A percentile compares a stretch with the other conserved stretches of the same genome.
These are phyloP conservation scores for Tigriopus californicus DNA, from an alignment of 2,888 invertebrate species.

Conservation along the genomic window DNA sequence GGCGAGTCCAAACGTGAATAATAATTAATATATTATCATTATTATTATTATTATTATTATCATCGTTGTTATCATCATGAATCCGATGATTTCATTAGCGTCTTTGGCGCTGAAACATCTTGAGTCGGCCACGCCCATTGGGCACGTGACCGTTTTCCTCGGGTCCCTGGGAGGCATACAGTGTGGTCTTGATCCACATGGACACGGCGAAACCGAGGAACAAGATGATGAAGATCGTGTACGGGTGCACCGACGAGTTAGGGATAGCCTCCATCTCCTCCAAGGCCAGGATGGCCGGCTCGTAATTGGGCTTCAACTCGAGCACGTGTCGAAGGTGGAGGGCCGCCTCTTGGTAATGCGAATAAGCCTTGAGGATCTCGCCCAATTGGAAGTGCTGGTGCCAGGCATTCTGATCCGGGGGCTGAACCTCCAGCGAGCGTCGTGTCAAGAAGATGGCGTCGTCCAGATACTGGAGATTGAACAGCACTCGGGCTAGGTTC, in stretches of 20 bases:
- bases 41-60: too few relatives aligned
- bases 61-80: too few relatives aligned
- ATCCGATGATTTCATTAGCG: too few relatives aligned
- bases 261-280: constrained; percentile 64
- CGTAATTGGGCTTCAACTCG: constrained; percentile 64
- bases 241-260: constrained; percentile 58
- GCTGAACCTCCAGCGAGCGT: constrained; percentile 61
- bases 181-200: constrained; percentile 7
- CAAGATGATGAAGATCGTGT: constrained; percentile 67
- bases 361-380: constrained; percentile 75
- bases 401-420: constrained; percentile 69
- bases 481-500: constrained; percentile 61
- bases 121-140: too few relatives aligned
- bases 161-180: not conserved
- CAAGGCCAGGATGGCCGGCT: constrained; percentile 55
- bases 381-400: constrained; percentile 78
- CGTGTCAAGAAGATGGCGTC: constrained; percentile 72
- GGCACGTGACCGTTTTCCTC: too few relatives aligned
- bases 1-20: too few relatives aligned
- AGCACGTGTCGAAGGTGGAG: constrained; percentile 61
- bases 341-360: constrained; percentile 69
- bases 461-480: constrained; percentile 68
- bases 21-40: too few relatives aligned
- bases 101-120: too few relatives aligned
- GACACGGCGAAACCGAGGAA: constrained; percentile 44